phyloP scores from a whole-genome alignment of 2,797 vertebrate species.

The Gallirallus australis region DNA sequence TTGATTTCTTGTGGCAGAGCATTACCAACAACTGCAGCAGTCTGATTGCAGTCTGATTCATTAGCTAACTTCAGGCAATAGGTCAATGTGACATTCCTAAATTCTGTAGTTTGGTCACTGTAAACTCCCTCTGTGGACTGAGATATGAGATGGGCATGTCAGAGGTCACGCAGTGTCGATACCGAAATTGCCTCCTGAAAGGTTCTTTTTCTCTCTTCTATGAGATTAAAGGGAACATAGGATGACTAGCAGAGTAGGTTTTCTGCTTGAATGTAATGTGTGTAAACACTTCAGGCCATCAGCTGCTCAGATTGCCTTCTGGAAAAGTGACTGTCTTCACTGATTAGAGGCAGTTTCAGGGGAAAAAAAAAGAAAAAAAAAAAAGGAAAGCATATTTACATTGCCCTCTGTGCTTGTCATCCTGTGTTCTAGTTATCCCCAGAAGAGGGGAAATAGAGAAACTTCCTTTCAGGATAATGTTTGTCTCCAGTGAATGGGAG shows the following conservation, averaged over 20 bases:
- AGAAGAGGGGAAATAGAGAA: not conserved
- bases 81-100: not conserved
- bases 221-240: not conserved
- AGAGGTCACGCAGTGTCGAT: not conserved
- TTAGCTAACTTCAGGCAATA: slow-evolving; percentile 15
- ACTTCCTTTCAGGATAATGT: not conserved
- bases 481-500: not conserved
- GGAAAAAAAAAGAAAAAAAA: not conserved
- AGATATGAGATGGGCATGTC: not conserved
- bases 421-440: not conserved
- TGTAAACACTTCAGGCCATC: slow-evolving; percentile 24
- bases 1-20: not conserved
- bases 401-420: not conserved
- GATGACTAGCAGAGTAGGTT: not conserved
- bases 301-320: slow-evolving; percentile 37
- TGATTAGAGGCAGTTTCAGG: not conserved
- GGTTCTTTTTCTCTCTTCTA: not conserved
- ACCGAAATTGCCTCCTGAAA: not conserved
- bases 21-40: not conserved
- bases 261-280: slow-evolving; percentile 29
- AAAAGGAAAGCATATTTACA: not conserved
- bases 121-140: not conserved
- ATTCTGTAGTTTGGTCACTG: not conserved
- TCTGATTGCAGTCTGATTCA: not conserved
- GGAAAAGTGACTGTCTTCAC: slow-evolving; percentile 32